These are phyloP conservation scores for Coelopa frigida DNA, from an alignment of 1,140 invertebrate genomes.

Conservation along the genomic window DNA sequence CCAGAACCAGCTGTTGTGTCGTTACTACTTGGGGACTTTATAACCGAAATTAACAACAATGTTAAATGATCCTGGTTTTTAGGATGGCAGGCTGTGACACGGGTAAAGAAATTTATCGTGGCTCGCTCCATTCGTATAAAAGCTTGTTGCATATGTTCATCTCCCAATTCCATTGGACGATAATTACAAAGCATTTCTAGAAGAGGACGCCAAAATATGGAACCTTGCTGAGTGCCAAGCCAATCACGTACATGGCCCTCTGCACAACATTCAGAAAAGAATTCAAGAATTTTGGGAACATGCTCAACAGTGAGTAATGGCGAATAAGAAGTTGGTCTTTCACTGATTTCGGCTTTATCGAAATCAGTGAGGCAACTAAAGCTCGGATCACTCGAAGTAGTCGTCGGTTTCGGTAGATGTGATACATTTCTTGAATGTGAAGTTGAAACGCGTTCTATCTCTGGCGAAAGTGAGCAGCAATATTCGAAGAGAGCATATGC, in stretches of 20 bases:
- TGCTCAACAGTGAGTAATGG: conserved; percentile 26
- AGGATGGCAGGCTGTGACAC: conserved; percentile 76
- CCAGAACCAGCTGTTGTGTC: background rate
- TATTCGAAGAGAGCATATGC: conserved; percentile 53
- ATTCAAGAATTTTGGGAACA: conserved; percentile 64
- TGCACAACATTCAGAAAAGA: conserved; percentile 70
- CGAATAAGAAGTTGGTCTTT: conserved; percentile 14
- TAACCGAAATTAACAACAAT: conserved; percentile 54
- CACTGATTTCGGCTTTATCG: conserved; percentile 43
- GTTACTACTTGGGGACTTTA: conserved; percentile 13
- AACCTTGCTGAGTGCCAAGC: conserved; percentile 71
- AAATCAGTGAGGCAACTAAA: conserved; percentile 47
- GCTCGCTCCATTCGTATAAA: conserved; percentile 64
- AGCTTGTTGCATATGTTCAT: conserved; percentile 48
- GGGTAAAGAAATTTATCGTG: conserved; percentile 66
- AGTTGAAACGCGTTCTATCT: conserved; percentile 15
- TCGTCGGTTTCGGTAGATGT: no score
- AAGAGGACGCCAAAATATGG: conserved; percentile 75
- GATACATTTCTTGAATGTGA: no score
- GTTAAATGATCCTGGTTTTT: conserved; percentile 78
- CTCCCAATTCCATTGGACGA: conserved; percentile 41
- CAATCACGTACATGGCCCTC: conserved; percentile 78
- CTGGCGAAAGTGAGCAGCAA: conserved; percentile 37
- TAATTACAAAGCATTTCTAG: conserved; percentile 63
- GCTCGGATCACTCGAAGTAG: no score